These are phyloP conservation scores for Drosophila percnosoma DNA, from an alignment of 2,888 invertebrate species.

Conservation along the genomic window DNA sequence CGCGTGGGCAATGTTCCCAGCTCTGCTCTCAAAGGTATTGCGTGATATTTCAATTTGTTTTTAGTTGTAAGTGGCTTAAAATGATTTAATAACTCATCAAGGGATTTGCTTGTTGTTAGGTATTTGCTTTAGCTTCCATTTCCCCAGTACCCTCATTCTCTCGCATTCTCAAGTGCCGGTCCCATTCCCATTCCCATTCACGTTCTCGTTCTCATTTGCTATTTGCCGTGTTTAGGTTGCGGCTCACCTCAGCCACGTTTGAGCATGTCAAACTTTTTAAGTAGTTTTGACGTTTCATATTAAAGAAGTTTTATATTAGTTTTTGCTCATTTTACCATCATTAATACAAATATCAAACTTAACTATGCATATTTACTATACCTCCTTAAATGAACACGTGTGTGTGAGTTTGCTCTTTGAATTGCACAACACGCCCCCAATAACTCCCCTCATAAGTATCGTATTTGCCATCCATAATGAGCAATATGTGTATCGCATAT, in stretches of 20 bases:
- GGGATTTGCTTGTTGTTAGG: conserved; percentile 80
- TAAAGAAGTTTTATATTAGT: conserved; percentile 78
- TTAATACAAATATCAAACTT: conserved; percentile 75
- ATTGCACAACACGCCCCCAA: conserved; percentile 7
- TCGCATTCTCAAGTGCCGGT: conserved; percentile 17
- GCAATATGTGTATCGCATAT: conserved; percentile 64
- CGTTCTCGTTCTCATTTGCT: conserved; percentile 18
- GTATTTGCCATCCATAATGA: conserved; percentile 71
- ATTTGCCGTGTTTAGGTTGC: conserved; percentile 37
- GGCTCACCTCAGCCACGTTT: conserved; percentile 46
- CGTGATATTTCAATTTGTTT: conserved; percentile 82
- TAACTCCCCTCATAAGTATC: conserved; percentile 29
- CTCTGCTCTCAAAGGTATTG: conserved; percentile 75
- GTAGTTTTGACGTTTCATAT: conserved; percentile 78
- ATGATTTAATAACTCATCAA: conserved; percentile 82
- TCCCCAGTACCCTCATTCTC: neutral
- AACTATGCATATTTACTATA: conserved; percentile 63
- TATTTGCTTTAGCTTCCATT: conserved; percentile 69
- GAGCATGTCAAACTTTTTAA: conserved; percentile 75
- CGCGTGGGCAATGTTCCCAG: conserved; percentile 60
- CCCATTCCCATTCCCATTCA: neutral
- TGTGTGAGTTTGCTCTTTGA: conserved; percentile 1
- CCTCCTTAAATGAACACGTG: conserved; percentile 16
- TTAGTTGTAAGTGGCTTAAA: conserved; percentile 82
- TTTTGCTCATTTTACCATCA: conserved; percentile 75